These are phyloP conservation scores for Tiphia femorata DNA, from an alignment of 2,888 invertebrate species.

Conservation along the genomic window DNA sequence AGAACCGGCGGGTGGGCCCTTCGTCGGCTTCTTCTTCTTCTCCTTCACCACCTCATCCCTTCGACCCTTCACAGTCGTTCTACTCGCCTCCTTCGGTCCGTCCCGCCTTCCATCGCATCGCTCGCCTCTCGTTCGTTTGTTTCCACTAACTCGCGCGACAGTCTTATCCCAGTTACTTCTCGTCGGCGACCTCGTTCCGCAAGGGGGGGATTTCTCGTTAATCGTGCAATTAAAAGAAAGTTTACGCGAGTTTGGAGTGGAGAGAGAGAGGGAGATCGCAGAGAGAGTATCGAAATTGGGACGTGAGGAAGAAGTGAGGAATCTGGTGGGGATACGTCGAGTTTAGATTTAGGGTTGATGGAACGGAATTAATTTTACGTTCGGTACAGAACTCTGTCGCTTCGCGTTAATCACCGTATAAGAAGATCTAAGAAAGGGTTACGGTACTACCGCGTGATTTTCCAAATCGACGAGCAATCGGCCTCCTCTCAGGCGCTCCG, in stretches of 20 bases:
- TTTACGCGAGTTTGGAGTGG: conserved; percentile 37
- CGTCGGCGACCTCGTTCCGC: not conserved
- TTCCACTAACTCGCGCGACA: not conserved
- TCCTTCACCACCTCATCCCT: conserved; percentile 11
- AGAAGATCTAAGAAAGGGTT: no score
- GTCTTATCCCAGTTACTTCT: not conserved
- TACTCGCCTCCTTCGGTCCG: not conserved
- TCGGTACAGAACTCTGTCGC: no score
- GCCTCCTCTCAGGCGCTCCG: no score
- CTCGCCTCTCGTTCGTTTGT: not conserved
- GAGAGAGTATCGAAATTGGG: no score
- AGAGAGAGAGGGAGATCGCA: no score
- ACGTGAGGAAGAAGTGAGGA: no score
- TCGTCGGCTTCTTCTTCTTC: conserved; percentile 19
- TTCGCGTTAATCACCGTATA: no score
- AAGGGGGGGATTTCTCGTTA: conserved; percentile 5
- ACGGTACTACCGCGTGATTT: no score
- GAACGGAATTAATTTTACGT: no score
- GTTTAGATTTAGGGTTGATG: no score
- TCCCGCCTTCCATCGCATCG: not conserved
- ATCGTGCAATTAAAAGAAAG: conserved; percentile 43
- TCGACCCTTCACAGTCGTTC: conserved; percentile 6
- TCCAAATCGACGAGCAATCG: no score
- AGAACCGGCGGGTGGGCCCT: conserved; percentile 45
- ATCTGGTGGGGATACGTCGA: no score